phyloP scores from a whole-genome alignment of 2,888 invertebrate species.

The Salticus scenicus region DNA sequence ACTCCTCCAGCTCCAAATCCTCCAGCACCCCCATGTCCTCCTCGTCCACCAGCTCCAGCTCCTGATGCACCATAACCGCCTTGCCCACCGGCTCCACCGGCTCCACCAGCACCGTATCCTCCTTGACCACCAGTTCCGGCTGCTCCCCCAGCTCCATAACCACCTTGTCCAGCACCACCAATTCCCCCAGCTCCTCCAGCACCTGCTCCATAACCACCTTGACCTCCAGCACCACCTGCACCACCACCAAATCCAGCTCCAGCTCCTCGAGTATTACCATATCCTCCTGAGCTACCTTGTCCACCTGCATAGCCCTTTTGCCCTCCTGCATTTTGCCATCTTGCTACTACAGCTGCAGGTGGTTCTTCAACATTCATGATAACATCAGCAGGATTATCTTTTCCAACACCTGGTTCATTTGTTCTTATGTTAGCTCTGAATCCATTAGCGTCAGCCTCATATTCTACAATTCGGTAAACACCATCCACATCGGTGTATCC shows the following conservation, averaged over 20 bases:
- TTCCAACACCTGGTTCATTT: constrained; percentile 70
- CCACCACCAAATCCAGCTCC: not conserved
- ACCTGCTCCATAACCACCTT: constrained; percentile 10
- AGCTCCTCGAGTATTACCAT: constrained; percentile 18
- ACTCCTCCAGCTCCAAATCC: constrained; percentile 24
- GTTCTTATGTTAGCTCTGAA: constrained; percentile 71
- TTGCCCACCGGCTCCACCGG: not conserved
- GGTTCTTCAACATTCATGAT: constrained; percentile 60
- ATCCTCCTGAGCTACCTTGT: constrained; percentile 39
- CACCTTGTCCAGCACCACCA: not conserved
- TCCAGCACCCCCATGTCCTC: not conserved
- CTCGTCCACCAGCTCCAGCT: not conserved
- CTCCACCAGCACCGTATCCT: not conserved
- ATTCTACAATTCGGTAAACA: constrained; percentile 71
- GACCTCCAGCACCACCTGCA: constrained; percentile 1
- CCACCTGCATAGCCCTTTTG: constrained; percentile 57
- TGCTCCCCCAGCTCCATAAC: not conserved
- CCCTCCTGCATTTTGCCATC: constrained; percentile 37
- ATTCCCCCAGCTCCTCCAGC: not conserved
- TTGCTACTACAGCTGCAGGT: constrained; percentile 63
- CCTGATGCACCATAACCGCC: not conserved
- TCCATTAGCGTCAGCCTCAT: constrained; percentile 71
- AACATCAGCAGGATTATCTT: constrained; percentile 64
- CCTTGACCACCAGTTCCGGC: not conserved
- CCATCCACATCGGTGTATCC: constrained; percentile 72